A percentile compares a stretch with the other conserved stretches of the same genome.
These are phyloP conservation scores for Falco rusticolus DNA, from an alignment of 2,797 vertebrate genomes.

Conservation along the genomic window DNA sequence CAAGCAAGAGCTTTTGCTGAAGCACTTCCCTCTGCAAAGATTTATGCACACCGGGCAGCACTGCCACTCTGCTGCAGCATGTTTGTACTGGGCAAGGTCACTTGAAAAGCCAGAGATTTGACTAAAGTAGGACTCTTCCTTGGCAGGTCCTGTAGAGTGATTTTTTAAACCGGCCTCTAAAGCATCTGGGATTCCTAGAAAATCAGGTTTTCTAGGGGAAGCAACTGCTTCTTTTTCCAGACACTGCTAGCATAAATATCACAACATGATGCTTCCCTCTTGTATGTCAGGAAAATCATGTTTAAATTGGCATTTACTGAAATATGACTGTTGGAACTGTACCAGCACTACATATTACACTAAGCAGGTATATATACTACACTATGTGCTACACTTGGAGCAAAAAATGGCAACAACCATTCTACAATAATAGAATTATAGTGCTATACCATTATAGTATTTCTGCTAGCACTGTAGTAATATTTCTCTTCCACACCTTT, in stretches of 20 bases:
- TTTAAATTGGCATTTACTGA: conserved; percentile 2
- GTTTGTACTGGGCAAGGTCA: background rate
- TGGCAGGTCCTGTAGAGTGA: background rate
- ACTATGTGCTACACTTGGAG: background rate
- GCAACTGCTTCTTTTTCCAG: background rate
- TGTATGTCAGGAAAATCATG: background rate
- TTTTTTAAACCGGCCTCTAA: background rate
- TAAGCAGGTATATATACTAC: background rate
- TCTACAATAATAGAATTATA: background rate
- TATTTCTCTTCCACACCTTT: background rate
- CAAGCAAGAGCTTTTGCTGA: background rate
- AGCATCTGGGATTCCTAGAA: background rate
- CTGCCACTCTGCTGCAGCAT: background rate
- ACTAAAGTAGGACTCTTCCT: background rate
- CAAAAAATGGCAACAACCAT: background rate
- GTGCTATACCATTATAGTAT: background rate
- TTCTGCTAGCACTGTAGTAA: background rate
- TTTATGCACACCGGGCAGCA: background rate
- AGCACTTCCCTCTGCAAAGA: background rate
- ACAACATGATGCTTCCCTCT: background rate
- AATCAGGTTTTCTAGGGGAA: background rate
- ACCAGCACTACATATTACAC: background rate
- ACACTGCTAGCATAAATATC: background rate
- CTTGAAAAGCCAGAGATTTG: background rate
- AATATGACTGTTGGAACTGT: background rate